Base-by-base conservation (phyloP, 2,888 invertebrate genomes). In the Mesorhabditis sp. region DNA sequence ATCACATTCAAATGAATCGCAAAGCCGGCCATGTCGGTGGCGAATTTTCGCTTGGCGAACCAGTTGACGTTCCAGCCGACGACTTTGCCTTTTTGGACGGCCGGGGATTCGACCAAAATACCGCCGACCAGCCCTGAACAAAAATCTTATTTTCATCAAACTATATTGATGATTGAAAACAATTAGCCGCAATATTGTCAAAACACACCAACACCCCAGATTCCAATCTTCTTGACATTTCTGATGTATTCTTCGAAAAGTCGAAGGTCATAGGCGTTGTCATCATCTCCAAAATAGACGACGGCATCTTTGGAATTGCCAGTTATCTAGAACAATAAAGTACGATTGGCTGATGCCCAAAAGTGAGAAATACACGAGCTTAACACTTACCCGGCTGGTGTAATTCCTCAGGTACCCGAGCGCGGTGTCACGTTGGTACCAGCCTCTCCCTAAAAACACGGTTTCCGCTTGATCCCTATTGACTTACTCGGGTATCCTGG, bases 11-110 rank as follows among this genome's bases (percentile, higher is more conserved):
- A 66, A 67, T 75, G 74, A 44, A 81, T 70, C 2, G 78, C 81
- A 63, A 81, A 80, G 4, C 81, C 81, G 7, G 80, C 80, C 81
- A 81, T 81, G 62, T 81, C 81, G 6, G 76, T 74, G 28, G 81
- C 80, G 70, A 80, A 80, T 45, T 69, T 70, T 42, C 81, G 71
- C 41, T 73, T 72, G 13, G 76, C 72, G 45, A 74, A 75, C 78
- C 77, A 80, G 43, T 73, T 72, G 13, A 80, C 80, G 43, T 80
- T 69, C 72, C 77, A 81, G 4, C 73, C 76, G 15, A 74, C 75
- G 43, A 81, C 80, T 58, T 67, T 72, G 7, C 78, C 79, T 41
- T 80, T 69, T 13, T 70, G 70, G 10, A 81, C 81, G 15, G 67
- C 58, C 13, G 77, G 81, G 13, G 78, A 67, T 69, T 81, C 81